Evolutionary conservation across 2,113 vertebrate genomes (phyloP), one percentile per base, ranked within the genome.

Genomic region (Hipposideros armiger): DNA sequence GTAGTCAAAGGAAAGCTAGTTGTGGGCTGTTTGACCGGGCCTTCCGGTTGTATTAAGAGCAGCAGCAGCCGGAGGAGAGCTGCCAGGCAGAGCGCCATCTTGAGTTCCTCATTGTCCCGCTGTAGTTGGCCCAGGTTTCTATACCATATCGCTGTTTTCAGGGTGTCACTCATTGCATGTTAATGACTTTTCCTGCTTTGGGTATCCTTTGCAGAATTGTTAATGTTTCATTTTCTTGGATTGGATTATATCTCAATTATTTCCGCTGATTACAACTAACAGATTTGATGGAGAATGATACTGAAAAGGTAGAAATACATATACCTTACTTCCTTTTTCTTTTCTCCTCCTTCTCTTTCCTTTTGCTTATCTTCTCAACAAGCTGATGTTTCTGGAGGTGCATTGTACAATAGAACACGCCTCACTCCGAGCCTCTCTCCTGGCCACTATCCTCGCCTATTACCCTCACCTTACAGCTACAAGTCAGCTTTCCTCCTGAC

Each of bases 221-320:
- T 64, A 42, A 40, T 81, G 16, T 83, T 87, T 80, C 4, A 2
- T 32, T 2, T 87, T 50, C 67, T 47, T 83, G 84, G 20, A 80
- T 86, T 86, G 47, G 47, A 64, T 74, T 87, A n/a, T 15, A 13
- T 83, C 28, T 78, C 16, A 82, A 24, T 72, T 83, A 36, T 56
- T 45, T 72, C 62, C 90, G 19, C 32, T 4, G 30, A 52, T 60
- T 56, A 66, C 20, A 93, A 28, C 14, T 47, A 32, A 58, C 2
- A 78, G 36, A 36, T 89, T 52, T 90, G 66, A 42, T 83, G 60
- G 66, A 72, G 56, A 90, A 76, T 26, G 45, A 19, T 76, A 19
- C 32, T 24, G 28, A 60, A 52, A 40, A 47, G 11, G 22, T 81
- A 1, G 30, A 77, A 19, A 26, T 52, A 13, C 36, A 36, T 22